Percentiles rank a stretch among this genome's conserved stretches.
phyloP scores from a whole-genome alignment of 2,113 vertebrate species.

The Pogona vitticeps region DNA sequence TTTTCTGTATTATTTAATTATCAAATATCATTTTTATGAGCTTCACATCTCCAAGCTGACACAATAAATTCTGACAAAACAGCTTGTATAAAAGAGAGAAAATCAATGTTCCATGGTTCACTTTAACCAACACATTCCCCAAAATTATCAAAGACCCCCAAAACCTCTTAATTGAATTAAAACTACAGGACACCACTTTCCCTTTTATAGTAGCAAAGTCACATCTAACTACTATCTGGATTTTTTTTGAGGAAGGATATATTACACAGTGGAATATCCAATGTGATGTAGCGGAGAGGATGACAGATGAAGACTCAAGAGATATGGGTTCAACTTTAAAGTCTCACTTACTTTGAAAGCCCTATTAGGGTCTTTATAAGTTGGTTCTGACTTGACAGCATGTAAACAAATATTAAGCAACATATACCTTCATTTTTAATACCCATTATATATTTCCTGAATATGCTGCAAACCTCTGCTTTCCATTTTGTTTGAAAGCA shows the following conservation, averaged over 20 bases:
- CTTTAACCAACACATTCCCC: not conserved
- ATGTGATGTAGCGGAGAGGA: too few relatives aligned
- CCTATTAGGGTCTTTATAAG: too few relatives aligned
- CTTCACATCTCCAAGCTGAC: constrained; percentile 45
- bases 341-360: too few relatives aligned
- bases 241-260: too few relatives aligned
- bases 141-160: too few relatives aligned
- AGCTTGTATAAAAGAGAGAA: too few relatives aligned
- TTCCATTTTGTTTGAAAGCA: not conserved
- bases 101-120: constrained; percentile 14
- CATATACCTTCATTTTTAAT: not conserved
- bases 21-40: constrained; percentile 52
- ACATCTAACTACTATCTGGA: too few relatives aligned
- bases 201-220: not conserved
- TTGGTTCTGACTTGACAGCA: too few relatives aligned
- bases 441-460: not conserved
- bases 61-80: constrained; percentile 38
- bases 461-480: not conserved
- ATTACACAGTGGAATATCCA: too few relatives aligned
- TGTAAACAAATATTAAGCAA: not conserved
- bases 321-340: too few relatives aligned
- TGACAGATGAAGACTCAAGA: too few relatives aligned
- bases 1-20: too few relatives aligned
- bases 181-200: not conserved
- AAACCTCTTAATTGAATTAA: not conserved